Evolutionary conservation across 2,113 vertebrate species (phyloP), one percentile per base, ranked within the genome.

Genomic region (Ameiurus melas): DNA sequence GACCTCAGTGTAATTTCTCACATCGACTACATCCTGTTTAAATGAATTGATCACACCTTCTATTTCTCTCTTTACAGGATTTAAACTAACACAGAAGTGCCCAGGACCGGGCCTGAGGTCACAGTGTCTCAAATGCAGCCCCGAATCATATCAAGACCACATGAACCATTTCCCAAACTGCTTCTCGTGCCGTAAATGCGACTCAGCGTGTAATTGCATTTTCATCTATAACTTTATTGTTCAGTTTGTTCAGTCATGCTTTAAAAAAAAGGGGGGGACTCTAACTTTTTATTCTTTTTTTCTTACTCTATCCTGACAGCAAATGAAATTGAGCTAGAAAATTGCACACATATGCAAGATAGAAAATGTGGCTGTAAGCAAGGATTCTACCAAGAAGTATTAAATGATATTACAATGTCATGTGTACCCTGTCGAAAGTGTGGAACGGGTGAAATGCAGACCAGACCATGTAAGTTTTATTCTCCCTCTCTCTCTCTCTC

Each of bases 31-130:
- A 58, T 2, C n/a, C 5, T 33, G 3, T 39, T 57, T 57, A 33
- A 22, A 80, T 57, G 27, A 55, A 19, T 55, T 17, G 30, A 3
- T 55, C 51, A 55, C 51, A 81, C 2, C 14, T 83, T 4, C 7
- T 87, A 0, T 66, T 84, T 19, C 4, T 88, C n/a, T 43, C 10
- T 83, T 60, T 91, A 33, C 87, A 95, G 95, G 95, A 83, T 93
- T 20, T 83, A 94, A 87, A 66, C 78, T 94, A n/a, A 3, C 1
- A 68, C 0, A 75, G 10, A 1, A 85, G 5, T 96, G 95, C 53
- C 0, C 0, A 10, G 25, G 0, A 47, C 0, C 0, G 0, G 25
- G 79, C 1, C 12, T 22, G 0, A 92, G 89, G 70, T 94, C 80
- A 14, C 27, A 2, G 0, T 96, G 95, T 53, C 7, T 0, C 0